Conservation (phyloP, 2,888 invertebrate species). For the Pyrrhia umbra region DNA sequence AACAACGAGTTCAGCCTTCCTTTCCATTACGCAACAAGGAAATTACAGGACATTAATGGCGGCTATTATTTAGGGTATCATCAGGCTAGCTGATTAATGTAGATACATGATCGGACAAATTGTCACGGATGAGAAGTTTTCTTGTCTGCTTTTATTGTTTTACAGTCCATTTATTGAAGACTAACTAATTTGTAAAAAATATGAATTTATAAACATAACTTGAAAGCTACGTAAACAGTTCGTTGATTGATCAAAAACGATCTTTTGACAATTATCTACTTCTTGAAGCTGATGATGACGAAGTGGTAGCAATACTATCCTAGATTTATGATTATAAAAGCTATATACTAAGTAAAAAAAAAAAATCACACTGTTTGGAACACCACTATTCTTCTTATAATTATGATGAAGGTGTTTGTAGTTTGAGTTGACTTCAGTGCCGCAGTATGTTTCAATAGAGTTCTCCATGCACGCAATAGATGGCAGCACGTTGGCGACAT, state of each 20-base stretch:
- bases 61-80: conserved; percentile 63
- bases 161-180: no score
- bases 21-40: conserved; percentile 54
- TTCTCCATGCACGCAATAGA: conserved; percentile 24
- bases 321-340: no score
- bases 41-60: conserved; percentile 52
- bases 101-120: conserved; percentile 50
- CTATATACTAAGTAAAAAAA: no score
- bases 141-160: background rate
- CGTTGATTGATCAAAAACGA: no score
- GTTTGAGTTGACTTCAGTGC: conserved; percentile 8
- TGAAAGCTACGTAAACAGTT: no score
- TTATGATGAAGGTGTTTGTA: conserved; percentile 3
- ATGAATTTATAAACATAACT: no score
- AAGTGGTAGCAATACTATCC: no score
- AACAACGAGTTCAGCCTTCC: conserved; percentile 42
- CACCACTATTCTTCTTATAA: background rate
- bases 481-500: conserved; percentile 36
- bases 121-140: conserved; percentile 31
- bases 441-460: conserved; percentile 25
- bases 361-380: background rate
- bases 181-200: no score
- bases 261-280: no score
- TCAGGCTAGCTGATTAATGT: conserved; percentile 56
- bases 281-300: no score